A percentile compares a stretch with the other conserved stretches of the same genome.
Evolutionary conservation across 2,113 vertebrate species (phyloP).

Genomic region (Eptesicus fuscus): DNA sequence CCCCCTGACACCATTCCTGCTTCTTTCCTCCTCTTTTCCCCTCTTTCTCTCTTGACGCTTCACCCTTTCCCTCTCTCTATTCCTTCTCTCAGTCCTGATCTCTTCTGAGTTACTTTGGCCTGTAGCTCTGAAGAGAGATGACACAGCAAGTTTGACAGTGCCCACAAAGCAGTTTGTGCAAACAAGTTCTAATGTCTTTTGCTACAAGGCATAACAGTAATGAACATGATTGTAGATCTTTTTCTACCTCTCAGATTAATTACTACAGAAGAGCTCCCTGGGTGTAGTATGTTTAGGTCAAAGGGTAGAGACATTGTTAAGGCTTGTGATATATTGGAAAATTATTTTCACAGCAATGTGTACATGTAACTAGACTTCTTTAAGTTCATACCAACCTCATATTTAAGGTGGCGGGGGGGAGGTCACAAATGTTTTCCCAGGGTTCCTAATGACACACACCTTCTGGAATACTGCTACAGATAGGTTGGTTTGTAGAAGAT

Average conservation of each 20-base stretch:
- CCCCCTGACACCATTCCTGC: background rate
- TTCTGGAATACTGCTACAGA: background rate
- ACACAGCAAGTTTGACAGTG: slow-evolving; percentile 1
- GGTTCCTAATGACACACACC: background rate
- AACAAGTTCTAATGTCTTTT: background rate
- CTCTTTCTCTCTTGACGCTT: background rate
- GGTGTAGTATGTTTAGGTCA: background rate
- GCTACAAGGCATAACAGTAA: background rate
- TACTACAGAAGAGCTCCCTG: background rate
- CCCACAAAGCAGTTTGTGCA: background rate
- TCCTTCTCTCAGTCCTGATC: background rate
- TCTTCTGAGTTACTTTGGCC: slow-evolving; percentile 24
- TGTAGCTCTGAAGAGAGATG: slow-evolving; percentile 22
- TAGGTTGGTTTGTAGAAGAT: background rate
- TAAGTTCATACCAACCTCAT: background rate
- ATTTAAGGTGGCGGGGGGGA: background rate
- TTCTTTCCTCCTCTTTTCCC: background rate
- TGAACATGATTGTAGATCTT: background rate
- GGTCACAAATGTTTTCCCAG: background rate
- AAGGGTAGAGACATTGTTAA: slow-evolving; percentile 13
- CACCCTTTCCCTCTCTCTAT: background rate
- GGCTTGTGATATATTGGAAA: background rate
- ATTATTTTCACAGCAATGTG: background rate
- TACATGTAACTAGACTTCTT: background rate
- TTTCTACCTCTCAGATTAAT: slow-evolving; percentile 45